Evolutionary conservation across 2,888 invertebrate species (phyloP).

Genomic region (Horisme vitalbata): DNA sequence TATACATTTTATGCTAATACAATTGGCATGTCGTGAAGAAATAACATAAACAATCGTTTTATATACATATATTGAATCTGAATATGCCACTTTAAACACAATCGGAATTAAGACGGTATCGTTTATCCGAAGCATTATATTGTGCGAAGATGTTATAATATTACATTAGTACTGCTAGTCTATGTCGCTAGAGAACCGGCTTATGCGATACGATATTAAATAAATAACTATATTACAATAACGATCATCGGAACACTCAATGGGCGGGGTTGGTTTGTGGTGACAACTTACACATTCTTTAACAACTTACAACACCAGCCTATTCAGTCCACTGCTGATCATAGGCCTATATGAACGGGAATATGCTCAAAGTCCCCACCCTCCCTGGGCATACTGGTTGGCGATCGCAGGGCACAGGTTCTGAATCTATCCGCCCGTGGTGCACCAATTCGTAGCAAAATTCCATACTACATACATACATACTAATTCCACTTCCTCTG

Average conservation of each 20-base stretch:
- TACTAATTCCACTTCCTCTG: too few relatives aligned
- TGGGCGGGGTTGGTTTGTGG: conserved; percentile 2
- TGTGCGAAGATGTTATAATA: conserved; percentile 28
- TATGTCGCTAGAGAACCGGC: conserved; percentile 34
- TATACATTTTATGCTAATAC: conserved; percentile 8
- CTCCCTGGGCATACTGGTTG: too few relatives aligned
- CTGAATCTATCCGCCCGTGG: too few relatives aligned
- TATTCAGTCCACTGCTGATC: too few relatives aligned
- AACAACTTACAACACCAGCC: too few relatives aligned
- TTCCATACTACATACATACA: too few relatives aligned
- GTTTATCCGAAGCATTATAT: conserved; percentile 18
- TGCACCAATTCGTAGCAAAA: too few relatives aligned
- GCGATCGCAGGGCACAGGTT: too few relatives aligned
- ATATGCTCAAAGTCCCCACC: too few relatives aligned
- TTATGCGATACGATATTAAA: conserved; percentile 43
- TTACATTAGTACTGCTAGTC: conserved; percentile 31
- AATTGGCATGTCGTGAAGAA: conserved; percentile 3
- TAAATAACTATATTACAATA: conserved; percentile 69
- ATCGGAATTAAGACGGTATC: conserved; percentile 11
- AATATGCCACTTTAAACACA: conserved; percentile 1
- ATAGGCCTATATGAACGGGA: too few relatives aligned
- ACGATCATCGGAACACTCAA: conserved; percentile 57
- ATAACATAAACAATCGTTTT: conserved; percentile 5
- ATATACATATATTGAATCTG: neutral
- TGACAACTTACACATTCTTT: conserved; percentile 1